A percentile compares a stretch with the other conserved stretches of the same genome.
Evolutionary conservation across 2,797 vertebrate genomes (phyloP).

Genomic region (Melanotaenia nigrans): DNA sequence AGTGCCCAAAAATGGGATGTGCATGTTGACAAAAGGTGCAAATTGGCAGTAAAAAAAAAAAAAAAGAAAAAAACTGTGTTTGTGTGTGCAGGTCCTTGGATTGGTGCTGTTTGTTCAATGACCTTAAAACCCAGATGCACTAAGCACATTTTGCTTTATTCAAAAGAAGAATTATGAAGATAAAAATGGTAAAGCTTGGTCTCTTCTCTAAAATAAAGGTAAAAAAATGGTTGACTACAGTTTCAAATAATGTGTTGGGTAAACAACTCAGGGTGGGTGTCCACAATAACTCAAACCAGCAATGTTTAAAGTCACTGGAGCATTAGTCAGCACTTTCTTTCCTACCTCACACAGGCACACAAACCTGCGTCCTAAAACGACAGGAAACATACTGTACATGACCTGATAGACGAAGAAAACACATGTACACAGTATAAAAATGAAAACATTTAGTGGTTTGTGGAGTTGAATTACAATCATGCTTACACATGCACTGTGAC

Average conservation of each 20-base stretch:
- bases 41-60: neutral
- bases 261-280: conserved; percentile 29
- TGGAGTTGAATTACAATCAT: conserved; percentile 40
- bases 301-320: conserved; percentile 58
- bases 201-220: conserved; percentile 3
- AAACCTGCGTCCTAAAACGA: conserved; percentile 24
- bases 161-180: neutral
- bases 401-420: conserved; percentile 7
- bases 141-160: neutral
- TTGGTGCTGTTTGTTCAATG: too few species aligned
- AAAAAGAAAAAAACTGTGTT: neutral
- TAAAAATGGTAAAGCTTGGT: conserved; percentile 1
- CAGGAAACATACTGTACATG: neutral
- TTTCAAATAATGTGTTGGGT: conserved; percentile 46
- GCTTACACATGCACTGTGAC: conserved; percentile 41
- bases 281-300: conserved; percentile 37
- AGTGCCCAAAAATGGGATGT: too few species aligned
- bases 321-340: conserved; percentile 40
- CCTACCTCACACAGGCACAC: conserved; percentile 13
- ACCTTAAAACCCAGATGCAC: neutral
- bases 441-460: conserved; percentile 7
- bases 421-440: conserved; percentile 8
- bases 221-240: conserved; percentile 21
- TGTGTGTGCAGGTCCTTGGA: too few species aligned
- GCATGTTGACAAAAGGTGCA: neutral